phyloP scores from a whole-genome alignment of 2,113 vertebrate genomes.

The Nannospalax galili region DNA sequence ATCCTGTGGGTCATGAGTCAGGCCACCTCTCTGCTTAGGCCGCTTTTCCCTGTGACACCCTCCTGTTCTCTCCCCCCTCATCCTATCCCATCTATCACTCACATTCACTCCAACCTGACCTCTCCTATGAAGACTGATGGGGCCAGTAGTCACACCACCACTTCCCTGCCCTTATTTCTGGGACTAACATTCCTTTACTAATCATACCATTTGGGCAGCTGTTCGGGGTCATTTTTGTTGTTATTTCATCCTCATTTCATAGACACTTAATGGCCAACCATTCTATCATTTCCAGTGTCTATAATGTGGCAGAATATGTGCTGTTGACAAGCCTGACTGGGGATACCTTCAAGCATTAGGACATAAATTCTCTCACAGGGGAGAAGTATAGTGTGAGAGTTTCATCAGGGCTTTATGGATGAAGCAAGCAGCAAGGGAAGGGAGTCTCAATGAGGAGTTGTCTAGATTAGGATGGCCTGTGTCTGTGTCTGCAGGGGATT shows the following conservation, averaged over 20 bases:
- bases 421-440: neutral
- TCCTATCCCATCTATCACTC: neutral
- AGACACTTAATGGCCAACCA: neutral
- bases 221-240: neutral
- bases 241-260: slow-evolving; percentile 17
- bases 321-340: neutral
- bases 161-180: neutral
- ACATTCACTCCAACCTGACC: neutral
- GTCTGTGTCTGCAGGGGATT: no score
- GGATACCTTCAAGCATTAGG: neutral
- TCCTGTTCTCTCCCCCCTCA: neutral
- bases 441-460: neutral
- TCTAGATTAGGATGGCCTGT: no score
- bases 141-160: neutral
- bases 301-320: neutral
- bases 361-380: neutral
- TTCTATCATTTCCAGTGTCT: neutral
- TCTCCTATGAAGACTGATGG: neutral
- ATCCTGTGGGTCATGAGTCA: rapidly evolving
- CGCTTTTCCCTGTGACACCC: neutral
- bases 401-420: neutral
- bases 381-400: neutral
- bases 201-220: neutral
- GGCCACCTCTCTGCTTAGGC: neutral
- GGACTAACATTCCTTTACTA: neutral